Evolutionary conservation across 1,140 invertebrate species (phyloP).

Genomic region (Galleria mellonella): DNA sequence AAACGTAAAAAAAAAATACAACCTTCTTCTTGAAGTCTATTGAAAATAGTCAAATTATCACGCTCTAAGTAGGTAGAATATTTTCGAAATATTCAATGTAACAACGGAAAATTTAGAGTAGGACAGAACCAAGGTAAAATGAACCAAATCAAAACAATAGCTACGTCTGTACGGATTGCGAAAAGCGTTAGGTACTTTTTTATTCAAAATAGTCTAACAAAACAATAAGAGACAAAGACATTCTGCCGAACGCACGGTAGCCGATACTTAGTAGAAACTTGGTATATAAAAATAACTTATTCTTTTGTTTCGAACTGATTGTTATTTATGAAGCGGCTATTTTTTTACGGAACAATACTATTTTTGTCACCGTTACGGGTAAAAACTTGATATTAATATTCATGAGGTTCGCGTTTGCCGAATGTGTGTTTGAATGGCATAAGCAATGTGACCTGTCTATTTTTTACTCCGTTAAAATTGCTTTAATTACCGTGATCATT

Average conservation of each 20-base stretch:
- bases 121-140: constrained; percentile 6
- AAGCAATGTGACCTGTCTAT: not conserved
- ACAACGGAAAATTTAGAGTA: not conserved
- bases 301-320: constrained; percentile 49
- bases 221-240: constrained; percentile 4
- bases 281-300: constrained; percentile 29
- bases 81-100: too few relatives aligned
- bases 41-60: too few relatives aligned
- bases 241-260: constrained; percentile 3
- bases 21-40: too few relatives aligned
- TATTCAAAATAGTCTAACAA: constrained; percentile 6
- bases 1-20: too few relatives aligned
- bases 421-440: constrained; percentile 9
- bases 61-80: too few relatives aligned
- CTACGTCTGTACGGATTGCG: constrained; percentile 4
- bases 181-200: constrained; percentile 13
- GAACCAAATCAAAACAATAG: constrained; percentile 2
- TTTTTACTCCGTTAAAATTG: too few relatives aligned
- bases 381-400: constrained; percentile 61
- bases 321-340: constrained; percentile 51
- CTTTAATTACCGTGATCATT: too few relatives aligned
- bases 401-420: constrained; percentile 23
- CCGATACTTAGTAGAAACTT: not conserved
- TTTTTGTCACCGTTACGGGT: constrained; percentile 60
- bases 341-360: constrained; percentile 59